Evolutionary conservation across 1,140 invertebrate species (phyloP).

Genomic region (Pinna nobilis): DNA sequence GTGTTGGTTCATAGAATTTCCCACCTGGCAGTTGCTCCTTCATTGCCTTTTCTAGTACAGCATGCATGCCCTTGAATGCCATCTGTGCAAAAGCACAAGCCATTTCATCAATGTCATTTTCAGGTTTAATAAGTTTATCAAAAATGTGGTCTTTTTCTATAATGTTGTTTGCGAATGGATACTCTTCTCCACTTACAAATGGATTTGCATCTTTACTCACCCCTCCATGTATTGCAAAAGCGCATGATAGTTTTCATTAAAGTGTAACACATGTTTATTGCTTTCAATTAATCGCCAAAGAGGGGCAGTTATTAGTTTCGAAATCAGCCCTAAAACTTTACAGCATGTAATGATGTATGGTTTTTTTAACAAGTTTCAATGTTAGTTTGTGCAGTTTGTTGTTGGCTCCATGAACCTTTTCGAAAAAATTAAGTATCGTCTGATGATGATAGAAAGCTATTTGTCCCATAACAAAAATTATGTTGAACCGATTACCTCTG

Average conservation of each 20-base stretch:
- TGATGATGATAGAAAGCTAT: slow-evolving; percentile 12
- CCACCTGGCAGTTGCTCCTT: slow-evolving; percentile 19
- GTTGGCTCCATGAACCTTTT: not conserved
- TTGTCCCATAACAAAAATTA: slow-evolving; percentile 31
- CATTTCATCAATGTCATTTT: slow-evolving; percentile 15
- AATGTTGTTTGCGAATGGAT: slow-evolving; percentile 9
- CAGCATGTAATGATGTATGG: slow-evolving; percentile 2
- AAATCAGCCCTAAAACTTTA: slow-evolving; percentile 24
- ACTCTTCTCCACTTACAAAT: slow-evolving; percentile 8
- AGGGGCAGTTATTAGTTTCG: slow-evolving; percentile 23
- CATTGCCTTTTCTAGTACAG: slow-evolving; percentile 12
- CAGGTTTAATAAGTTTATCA: not conserved
- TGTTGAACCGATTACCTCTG: slow-evolving; percentile 29
- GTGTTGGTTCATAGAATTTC: slow-evolving; percentile 12
- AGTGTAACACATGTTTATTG: not conserved
- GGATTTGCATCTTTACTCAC: slow-evolving; percentile 1
- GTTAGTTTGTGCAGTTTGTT: slow-evolving; percentile 15
- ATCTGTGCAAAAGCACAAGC: slow-evolving; percentile 12
- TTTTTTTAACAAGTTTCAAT: not conserved
- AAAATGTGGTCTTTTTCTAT: slow-evolving; percentile 6
- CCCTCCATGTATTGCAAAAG: slow-evolving; percentile 7
- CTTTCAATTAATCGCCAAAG: slow-evolving; percentile 13
- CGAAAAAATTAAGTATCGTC: slow-evolving; percentile 9
- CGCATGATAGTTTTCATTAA: slow-evolving; percentile 19
- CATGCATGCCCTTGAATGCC: slow-evolving; percentile 3